Conservation (phyloP, 2,797 vertebrate genomes). For the Cirrhinus molitorella region DNA sequence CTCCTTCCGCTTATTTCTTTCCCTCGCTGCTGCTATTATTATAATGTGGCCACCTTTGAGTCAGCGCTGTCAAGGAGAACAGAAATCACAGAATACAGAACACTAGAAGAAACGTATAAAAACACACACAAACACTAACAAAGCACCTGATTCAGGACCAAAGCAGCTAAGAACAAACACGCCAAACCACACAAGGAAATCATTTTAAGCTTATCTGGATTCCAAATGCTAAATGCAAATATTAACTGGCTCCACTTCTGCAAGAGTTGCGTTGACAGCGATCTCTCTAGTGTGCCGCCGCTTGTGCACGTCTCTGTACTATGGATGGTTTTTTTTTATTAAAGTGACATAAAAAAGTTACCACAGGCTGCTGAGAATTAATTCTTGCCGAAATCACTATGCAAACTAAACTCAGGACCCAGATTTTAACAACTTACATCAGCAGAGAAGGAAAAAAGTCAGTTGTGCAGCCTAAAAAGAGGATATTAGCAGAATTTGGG, state of each 20-base stretch:
- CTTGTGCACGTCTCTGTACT: background rate
- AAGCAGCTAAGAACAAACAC: conserved; percentile 5
- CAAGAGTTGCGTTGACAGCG: background rate
- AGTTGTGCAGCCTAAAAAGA: background rate
- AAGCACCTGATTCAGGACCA: conserved; percentile 7
- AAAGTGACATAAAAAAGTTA: background rate
- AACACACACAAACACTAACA: background rate
- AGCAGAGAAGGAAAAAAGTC: background rate
- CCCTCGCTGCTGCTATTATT: conserved; percentile 11
- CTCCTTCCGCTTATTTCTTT: conserved; percentile 22
- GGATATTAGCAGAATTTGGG: background rate
- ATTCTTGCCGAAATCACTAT: background rate
- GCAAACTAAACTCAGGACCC: background rate
- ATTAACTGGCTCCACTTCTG: conserved; percentile 8
- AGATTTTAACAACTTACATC: background rate
- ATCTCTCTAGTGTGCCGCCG: background rate
- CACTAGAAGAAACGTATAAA: conserved; percentile 3
- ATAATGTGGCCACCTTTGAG: conserved; percentile 34
- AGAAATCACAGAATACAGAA: conserved; percentile 4
- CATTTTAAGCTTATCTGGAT: conserved; percentile 23
- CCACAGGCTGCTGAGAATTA: background rate
- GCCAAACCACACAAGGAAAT: conserved; percentile 32
- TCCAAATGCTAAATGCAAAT: conserved; percentile 42
- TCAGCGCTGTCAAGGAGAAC: conserved; percentile 18
- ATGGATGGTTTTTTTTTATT: background rate